phyloP scores from a whole-genome alignment of 2,797 vertebrate genomes.

The Buphagus erythrorhynchus region DNA sequence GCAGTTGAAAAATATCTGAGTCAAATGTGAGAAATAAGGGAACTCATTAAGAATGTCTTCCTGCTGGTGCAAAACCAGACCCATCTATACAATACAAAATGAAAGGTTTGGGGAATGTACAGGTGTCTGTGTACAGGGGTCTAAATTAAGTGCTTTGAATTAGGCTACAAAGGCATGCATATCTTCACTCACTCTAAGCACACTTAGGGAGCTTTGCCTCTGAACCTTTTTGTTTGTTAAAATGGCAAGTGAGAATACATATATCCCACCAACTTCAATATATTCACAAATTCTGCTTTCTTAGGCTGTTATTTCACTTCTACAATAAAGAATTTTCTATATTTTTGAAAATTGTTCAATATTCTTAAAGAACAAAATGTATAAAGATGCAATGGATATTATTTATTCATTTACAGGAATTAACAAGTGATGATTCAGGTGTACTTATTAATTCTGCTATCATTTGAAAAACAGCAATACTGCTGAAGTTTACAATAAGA shows the following conservation, averaged over 20 bases:
- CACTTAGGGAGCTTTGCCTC: background rate
- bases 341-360: background rate
- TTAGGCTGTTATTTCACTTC: background rate
- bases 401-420: background rate
- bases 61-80: background rate
- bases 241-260: background rate
- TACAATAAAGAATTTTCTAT: background rate
- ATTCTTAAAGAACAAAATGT: background rate
- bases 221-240: background rate
- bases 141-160: background rate
- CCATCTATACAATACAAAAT: background rate
- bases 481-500: background rate
- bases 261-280: background rate
- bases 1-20: rapidly evolving
- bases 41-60: background rate
- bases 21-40: background rate
- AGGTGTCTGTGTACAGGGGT: background rate
- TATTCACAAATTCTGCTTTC: background rate
- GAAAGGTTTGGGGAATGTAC: background rate
- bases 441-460: background rate
- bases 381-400: background rate
- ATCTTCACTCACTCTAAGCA: background rate
- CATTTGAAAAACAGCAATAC: background rate
- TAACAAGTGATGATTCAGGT: background rate
- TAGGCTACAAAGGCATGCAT: background rate